Conservation (phyloP, 2,113 vertebrate species). For the Nansenia antarctica region DNA sequence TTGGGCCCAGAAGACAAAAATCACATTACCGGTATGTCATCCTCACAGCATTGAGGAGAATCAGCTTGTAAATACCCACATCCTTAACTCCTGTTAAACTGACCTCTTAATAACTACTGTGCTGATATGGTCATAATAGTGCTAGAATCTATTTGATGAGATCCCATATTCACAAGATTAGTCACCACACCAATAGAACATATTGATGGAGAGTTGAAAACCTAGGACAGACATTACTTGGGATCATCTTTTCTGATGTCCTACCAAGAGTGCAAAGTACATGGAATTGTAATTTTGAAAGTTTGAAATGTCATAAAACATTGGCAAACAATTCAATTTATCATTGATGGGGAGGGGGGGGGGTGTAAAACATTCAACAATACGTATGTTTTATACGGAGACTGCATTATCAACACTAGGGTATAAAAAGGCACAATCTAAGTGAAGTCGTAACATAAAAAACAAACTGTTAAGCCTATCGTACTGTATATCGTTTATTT, state of each 20-base stretch:
- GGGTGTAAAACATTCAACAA: conserved; percentile 19
- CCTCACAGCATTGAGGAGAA: neutral
- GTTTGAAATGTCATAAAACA: conserved; percentile 23
- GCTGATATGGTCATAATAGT: neutral
- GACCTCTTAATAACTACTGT: neutral
- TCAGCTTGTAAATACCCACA: neutral
- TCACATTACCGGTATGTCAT: neutral
- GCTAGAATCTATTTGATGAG: no score
- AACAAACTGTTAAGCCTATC: conserved; percentile 19
- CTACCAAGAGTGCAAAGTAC: neutral
- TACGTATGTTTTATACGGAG: conserved; percentile 25
- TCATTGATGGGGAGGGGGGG: no score
- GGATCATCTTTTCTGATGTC: neutral
- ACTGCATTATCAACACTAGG: conserved; percentile 21
- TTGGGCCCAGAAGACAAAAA: no score
- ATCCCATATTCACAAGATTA: no score
- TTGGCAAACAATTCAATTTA: conserved; percentile 26
- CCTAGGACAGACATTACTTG: neutral
- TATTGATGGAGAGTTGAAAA: no score
- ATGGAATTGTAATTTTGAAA: neutral
- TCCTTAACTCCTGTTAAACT: neutral
- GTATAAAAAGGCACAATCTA: conserved; percentile 51
- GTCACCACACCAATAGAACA: no score
- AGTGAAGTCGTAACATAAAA: conserved; percentile 32
- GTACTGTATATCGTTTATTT: no score